These are phyloP conservation scores for Alaudala cheleensis DNA, from an alignment of 2,113 vertebrate species.

Conservation along the genomic window DNA sequence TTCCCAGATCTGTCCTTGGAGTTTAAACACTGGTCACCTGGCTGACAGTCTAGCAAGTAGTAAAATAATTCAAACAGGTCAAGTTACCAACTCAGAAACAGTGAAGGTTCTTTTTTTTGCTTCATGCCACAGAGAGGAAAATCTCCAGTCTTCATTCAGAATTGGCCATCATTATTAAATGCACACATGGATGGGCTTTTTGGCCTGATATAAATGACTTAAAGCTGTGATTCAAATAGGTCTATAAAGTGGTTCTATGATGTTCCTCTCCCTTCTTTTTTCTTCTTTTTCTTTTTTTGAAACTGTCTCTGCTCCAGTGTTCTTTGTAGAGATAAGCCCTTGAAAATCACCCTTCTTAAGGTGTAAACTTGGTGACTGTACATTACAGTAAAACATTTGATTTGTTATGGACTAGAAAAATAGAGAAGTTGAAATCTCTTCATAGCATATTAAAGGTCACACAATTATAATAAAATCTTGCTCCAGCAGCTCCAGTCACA, in stretches of 20 bases:
- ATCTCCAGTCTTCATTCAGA: background rate
- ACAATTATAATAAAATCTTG: conserved; percentile 72
- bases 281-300: background rate
- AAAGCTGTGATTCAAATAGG: conserved; percentile 58
- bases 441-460: conserved; percentile 63
- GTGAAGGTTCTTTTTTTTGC: background rate
- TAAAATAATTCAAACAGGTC: conserved; percentile 47
- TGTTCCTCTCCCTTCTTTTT: conserved; percentile 47
- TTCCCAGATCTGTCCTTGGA: background rate
- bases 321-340: conserved; percentile 56
- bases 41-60: background rate
- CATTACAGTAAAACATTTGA: conserved; percentile 63
- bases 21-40: background rate
- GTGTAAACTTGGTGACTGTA: conserved; percentile 64
- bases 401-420: conserved; percentile 66
- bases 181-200: conserved; percentile 39
- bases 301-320: conserved; percentile 28
- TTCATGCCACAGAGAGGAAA: background rate
- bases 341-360: conserved; percentile 60
- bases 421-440: conserved; percentile 63
- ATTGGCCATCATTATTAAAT: conserved; percentile 43
- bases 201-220: conserved; percentile 51
- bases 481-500: conserved; percentile 52
- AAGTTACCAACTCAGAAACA: conserved; percentile 20
- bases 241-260: conserved; percentile 60